Evolutionary conservation across 2,113 vertebrate species (phyloP), one percentile per base, ranked within the genome.

Genomic region (Mustela lutreola): DNA sequence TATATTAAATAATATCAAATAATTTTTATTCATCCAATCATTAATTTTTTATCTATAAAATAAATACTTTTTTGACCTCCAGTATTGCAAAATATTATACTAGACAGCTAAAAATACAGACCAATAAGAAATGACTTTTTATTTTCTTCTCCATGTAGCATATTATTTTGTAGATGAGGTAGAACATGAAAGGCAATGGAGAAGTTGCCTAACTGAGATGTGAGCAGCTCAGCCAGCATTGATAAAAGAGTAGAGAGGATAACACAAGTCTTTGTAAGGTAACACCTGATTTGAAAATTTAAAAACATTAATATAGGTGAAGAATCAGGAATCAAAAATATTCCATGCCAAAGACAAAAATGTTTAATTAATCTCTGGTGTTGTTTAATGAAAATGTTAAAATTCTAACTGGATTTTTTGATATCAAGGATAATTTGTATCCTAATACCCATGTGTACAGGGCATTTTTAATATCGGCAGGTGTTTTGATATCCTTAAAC

Each of bases 241-340:
- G 75, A 56, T 79, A n/a, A 50, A 12, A 67, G 28, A 50, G 6
- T 26, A 18, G 33, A 28, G 15, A 67, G 4, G 2, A 4, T 56
- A n/a, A 53, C 4, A 91, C 21, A 85, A 24, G 33, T 36, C 31
- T 89, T 89, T 4, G 11, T 19, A 89, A 26, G 91, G 16, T 58
- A 93, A 83, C 24, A 88, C 31, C 71, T 89, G 33, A 33, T 50
- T 92, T 50, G 53, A 53, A 91, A 93, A 95, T 83, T 48, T 33
- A 18, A 87, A 76, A 62, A 31, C 24, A 50, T 58, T 48, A 71
- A 91, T 76, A 5, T 70, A 60, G 16, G 11, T 39, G 19, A 86
- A 82, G 12, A 63, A 36, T 3, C 8, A 58, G 42, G 8, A 1
- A 75, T 5, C 16, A 73, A 71, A 71, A 63, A 3, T 73, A 50